Evolutionary conservation across 2,888 invertebrate genomes (phyloP), one percentile per base, ranked within the genome.

Genomic region (Mesopsocus fuscifrons): DNA sequence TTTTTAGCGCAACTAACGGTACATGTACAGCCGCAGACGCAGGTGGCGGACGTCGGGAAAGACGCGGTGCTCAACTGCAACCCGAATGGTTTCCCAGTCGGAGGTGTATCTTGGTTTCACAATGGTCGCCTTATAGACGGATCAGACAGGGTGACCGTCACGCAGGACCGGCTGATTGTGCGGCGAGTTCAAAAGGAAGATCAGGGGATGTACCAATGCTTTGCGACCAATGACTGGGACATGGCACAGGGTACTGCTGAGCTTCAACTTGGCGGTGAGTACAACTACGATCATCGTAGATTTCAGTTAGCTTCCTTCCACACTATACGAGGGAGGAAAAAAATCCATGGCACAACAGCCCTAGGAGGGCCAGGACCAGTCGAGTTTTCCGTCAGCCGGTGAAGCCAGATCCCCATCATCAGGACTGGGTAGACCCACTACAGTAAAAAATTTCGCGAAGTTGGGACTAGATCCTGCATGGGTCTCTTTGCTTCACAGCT

Each of bases 21-120:
- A 53, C 78, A 79, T 61, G 72, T 87, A 51, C 75, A 82, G 65
- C 82, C 80, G 49, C 77, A 77, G 61, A 67, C 72, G 48, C 68
- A 77, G 58, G 77, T 82, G 49, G 77, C 85, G 45, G 91, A 89
- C 61, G 74, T 81, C 47, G 87, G 84, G 47, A 77, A 80, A 55
- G 77, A 83, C 56, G 79, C 85, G 41, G 74, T 71, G 55, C 83
- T 92, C 59, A 83, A 85, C 58, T 94, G 92, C 62, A 79, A 81
- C 57, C 73, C 83, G 43, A 74, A 76, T 46, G 92, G 92, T 4
- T 79, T 80, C 64, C 91, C 91, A n/a, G 69, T 83, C 47, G 73
- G 76, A 49, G 69, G 74, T 52, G 68, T 85, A 45, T 71, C 71
- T 55, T 89, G 88, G 88, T 67, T 79, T 54, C 82, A 83, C 59